These are phyloP conservation scores for Trichogramma evanescens DNA, from an alignment of 2,888 invertebrate species.

Conservation along the genomic window DNA sequence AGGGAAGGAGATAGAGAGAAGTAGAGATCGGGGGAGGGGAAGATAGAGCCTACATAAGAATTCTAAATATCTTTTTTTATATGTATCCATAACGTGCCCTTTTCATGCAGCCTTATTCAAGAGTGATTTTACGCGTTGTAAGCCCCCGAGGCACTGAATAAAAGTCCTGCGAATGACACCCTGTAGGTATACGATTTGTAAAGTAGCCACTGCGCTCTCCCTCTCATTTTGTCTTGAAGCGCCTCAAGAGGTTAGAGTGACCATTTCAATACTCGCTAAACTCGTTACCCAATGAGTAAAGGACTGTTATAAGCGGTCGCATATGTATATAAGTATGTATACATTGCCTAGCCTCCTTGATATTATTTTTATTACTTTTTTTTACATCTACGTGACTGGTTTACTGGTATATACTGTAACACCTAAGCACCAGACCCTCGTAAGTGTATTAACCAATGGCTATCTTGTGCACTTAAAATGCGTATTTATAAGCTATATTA, in stretches of 20 bases:
- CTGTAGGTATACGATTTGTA: conserved; percentile 29
- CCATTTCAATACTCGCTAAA: conserved; percentile 39
- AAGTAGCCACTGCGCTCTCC: conserved; percentile 24
- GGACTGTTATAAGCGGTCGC: neutral
- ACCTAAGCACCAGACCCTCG: too few relatives aligned
- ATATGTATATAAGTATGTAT: too few relatives aligned
- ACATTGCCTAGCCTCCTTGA: too few relatives aligned
- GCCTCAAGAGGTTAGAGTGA: conserved; percentile 30
- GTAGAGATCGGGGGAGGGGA: too few relatives aligned
- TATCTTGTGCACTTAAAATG: too few relatives aligned
- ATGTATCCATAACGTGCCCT: conserved; percentile 11
- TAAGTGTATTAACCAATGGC: too few relatives aligned
- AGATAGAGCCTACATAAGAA: too few relatives aligned
- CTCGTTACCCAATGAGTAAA: conserved; percentile 28
- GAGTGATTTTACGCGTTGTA: conserved; percentile 22
- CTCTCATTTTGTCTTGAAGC: conserved; percentile 14
- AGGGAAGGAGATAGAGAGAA: too few relatives aligned
- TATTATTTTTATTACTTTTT: too few relatives aligned
- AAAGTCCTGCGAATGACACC: conserved; percentile 28
- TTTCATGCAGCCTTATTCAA: conserved; percentile 15
- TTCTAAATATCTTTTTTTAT: neutral
- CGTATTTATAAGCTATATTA: too few relatives aligned
- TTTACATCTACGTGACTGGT: too few relatives aligned
- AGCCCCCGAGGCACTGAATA: conserved; percentile 8
- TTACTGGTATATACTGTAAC: too few relatives aligned